Base-by-base conservation (phyloP, 2,113 vertebrate species). In the Megalops atlanticus region DNA sequence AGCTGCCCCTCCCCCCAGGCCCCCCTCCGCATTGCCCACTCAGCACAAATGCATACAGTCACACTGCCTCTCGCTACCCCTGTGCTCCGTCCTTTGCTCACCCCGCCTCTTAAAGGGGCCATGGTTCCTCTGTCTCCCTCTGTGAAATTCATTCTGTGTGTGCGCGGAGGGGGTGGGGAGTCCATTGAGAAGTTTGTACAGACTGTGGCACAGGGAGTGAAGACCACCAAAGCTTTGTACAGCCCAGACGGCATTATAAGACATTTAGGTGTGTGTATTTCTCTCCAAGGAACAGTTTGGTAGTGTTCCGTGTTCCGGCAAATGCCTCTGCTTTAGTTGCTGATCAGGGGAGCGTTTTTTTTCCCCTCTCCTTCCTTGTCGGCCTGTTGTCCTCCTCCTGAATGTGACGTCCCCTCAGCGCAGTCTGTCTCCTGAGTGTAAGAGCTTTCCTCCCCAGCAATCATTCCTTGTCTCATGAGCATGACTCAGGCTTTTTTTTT, bases 1-100 rank as follows among this genome's bases (percentile, higher is more conserved):
- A 6, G 49, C 38, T 11, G 18, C 31, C 80, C 80, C 74, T 0
- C 78, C 69, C n/a, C 78, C 69, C 43, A 36, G 33, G 31, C 40
- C 73, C 16, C 18, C 27, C 40, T 54, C 21, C 14, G 58, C 40
- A 27, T 24, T 70, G 41, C 54, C 18, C 43, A 73, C 79, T 80
- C 79, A 74, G 79, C 79, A 80, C 43, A 80, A 80, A 52, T 43
- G 27, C 64, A 43, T 14, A 45, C 52, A 78, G 52, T 68, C 77
- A 35, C 38, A 21, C 36, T 74, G 14, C 80, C 74, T 41, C 31
- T 16, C 21, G 33, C 11, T n/a, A 24, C n/a, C 58, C 74, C 31
- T 15, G 39, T 31, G 10, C 12, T 47, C 47, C 45, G 10, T 38
- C 41, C 52, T 14, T 16, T 21, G 16, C 24, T 18, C 12, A 39